Conservation (phyloP, 2,113 vertebrate genomes). For the Noturus placidus region DNA sequence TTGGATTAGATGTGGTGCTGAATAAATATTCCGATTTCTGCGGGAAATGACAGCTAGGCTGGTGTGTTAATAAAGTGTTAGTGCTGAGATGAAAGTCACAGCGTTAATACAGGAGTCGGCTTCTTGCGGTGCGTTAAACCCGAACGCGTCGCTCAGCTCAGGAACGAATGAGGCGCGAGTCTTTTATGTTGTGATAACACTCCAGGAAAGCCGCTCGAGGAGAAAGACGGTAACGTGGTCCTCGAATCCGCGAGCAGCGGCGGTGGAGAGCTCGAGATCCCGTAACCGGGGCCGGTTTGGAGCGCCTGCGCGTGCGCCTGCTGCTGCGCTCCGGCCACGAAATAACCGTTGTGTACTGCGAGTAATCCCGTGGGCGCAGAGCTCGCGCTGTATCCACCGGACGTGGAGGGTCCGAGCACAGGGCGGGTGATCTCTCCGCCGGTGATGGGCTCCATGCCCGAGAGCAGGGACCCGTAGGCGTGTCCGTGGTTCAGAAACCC, state of each 20-base stretch:
- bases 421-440: conserved; percentile 57
- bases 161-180: conserved; percentile 55
- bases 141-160: conserved; percentile 52
- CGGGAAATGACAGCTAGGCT: neutral
- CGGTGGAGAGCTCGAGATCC: conserved; percentile 57
- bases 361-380: conserved; percentile 58
- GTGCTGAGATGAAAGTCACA: conserved; percentile 7
- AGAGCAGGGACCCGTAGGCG: conserved; percentile 58
- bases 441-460: conserved; percentile 54
- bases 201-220: conserved; percentile 55
- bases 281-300: conserved; percentile 49
- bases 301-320: conserved; percentile 52
- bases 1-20: neutral
- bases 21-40: neutral
- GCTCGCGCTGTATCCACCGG: conserved; percentile 55
- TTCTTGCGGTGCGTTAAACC: neutral
- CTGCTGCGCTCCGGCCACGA: conserved; percentile 54
- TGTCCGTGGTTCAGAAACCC: conserved; percentile 63
- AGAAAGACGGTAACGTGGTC: conserved; percentile 57
- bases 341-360: conserved; percentile 60
- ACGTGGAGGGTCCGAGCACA: conserved; percentile 51
- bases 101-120: neutral
- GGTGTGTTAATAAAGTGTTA: neutral
- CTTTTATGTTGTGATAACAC: conserved; percentile 59
- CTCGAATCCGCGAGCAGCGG: conserved; percentile 56